Evolutionary conservation across 2,113 vertebrate species (phyloP).

Genomic region (Callaeas wilsoni): DNA sequence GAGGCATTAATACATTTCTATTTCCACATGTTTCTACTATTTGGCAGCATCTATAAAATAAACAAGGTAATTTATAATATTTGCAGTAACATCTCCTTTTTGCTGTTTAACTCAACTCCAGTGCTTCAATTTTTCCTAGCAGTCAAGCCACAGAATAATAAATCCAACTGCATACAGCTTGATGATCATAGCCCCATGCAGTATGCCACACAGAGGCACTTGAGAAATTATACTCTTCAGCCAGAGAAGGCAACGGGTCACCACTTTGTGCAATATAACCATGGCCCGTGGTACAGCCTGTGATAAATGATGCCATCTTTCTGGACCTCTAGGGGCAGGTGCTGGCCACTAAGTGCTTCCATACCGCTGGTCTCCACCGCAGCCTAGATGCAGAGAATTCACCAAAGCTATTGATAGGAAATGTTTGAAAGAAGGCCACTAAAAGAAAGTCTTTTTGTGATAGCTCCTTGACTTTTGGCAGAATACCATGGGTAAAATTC

Average conservation of each 20-base stretch:
- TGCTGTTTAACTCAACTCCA: background rate
- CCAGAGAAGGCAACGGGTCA: background rate
- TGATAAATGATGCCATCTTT: background rate
- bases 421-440: background rate
- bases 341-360: background rate
- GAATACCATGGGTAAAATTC: background rate
- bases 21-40: background rate
- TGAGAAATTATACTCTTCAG: background rate
- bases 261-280: background rate
- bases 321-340: background rate
- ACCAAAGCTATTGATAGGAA: background rate
- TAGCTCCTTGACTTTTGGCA: background rate
- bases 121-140: background rate
- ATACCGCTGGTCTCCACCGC: background rate
- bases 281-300: background rate
- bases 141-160: background rate
- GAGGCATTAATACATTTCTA: background rate
- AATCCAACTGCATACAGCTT: background rate
- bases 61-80: background rate
- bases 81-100: background rate
- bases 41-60: background rate
- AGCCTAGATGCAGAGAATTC: background rate
- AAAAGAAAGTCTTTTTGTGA: background rate
- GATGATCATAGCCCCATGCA: accelerated
- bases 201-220: background rate